Evolutionary conservation across 1,140 invertebrate species (phyloP).

Genomic region (Drosophila azteca): DNA sequence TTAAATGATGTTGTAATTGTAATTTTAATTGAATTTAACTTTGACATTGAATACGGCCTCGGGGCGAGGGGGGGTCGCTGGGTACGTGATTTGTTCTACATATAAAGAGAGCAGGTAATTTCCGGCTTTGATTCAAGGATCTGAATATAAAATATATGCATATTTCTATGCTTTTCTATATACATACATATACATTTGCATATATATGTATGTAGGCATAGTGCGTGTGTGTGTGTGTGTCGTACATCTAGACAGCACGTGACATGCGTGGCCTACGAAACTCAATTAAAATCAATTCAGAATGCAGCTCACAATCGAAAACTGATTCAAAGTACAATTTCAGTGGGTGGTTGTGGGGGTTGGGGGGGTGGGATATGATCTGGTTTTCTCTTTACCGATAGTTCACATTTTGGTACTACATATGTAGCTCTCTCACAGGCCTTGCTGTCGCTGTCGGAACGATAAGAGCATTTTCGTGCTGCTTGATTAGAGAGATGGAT

Average conservation of each 20-base stretch:
- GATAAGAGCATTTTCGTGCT: no score
- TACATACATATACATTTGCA: no score
- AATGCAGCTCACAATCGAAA: constrained; percentile 55
- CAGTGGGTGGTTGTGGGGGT: constrained; percentile 7
- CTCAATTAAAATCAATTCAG: constrained; percentile 64
- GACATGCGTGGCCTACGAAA: constrained; percentile 69
- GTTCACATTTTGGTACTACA: no score
- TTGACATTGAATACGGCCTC: constrained; percentile 27
- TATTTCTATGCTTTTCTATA: neutral
- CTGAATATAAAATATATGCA: neutral
- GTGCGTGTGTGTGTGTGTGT: neutral
- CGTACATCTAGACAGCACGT: constrained; percentile 47
- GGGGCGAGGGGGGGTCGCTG: neutral
- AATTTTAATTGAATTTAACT: constrained; percentile 30
- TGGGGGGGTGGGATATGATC: neutral
- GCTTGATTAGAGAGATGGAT: no score
- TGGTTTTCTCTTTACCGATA: constrained; percentile 1
- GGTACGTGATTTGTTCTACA: constrained; percentile 33
- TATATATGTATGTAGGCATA: constrained; percentile 1
- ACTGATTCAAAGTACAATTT: constrained; percentile 52
- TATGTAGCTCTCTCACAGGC: no score
- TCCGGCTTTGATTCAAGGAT: constrained; percentile 43
- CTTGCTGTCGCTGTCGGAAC: no score
- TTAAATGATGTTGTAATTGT: neutral
- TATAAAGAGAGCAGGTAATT: constrained; percentile 4